Evolutionary conservation across 2,113 vertebrate genomes (phyloP).

Genomic region (Gobius niger): DNA sequence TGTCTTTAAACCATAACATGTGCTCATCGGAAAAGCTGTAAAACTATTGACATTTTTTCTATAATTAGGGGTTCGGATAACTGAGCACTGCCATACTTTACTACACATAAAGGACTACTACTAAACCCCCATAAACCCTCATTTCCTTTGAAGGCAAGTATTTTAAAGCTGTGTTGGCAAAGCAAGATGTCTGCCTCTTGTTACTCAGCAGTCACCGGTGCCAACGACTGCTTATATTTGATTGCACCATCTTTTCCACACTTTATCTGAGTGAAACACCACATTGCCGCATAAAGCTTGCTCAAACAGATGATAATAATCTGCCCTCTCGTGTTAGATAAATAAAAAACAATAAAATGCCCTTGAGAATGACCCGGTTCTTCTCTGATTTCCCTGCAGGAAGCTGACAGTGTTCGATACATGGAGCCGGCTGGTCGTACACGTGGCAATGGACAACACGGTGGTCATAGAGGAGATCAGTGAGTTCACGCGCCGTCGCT

Average conservation of each 20-base stretch:
- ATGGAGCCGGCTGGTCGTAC: slow-evolving; percentile 93
- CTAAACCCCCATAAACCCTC: too few species aligned
- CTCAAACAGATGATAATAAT: not conserved
- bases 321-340: not conserved
- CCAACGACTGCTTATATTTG: not conserved
- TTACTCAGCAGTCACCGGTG: not conserved
- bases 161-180: not conserved
- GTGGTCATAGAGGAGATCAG: slow-evolving; percentile 97
- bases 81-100: too few species aligned
- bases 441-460: slow-evolving; percentile 99
- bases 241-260: slow-evolving; percentile 6
- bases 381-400: slow-evolving; percentile 68
- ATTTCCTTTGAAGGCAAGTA: too few species aligned
- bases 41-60: too few species aligned
- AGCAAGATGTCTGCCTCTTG: too few species aligned
- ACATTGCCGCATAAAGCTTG: not conserved
- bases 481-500: slow-evolving; percentile 78
- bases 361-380: not conserved
- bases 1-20: too few species aligned
- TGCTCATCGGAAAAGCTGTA: too few species aligned
- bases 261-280: not conserved
- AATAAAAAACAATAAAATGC: not conserved
- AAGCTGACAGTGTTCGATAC: slow-evolving; percentile 94
- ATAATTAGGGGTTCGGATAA: too few species aligned
- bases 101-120: too few species aligned